These are phyloP conservation scores for Cettia cetti DNA, from an alignment of 2,113 vertebrate species.

Conservation along the genomic window DNA sequence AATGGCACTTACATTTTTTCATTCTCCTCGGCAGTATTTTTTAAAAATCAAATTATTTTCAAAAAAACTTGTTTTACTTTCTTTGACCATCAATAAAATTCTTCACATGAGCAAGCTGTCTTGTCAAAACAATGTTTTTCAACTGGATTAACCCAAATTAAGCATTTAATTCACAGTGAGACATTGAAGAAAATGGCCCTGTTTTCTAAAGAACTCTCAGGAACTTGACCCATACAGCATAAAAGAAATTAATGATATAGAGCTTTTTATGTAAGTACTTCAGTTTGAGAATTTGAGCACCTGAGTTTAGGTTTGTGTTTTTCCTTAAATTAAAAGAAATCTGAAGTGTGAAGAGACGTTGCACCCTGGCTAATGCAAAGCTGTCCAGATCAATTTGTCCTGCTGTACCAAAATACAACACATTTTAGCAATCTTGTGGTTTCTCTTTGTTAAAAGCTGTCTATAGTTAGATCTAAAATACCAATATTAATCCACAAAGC, in stretches of 20 bases:
- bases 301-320: background rate
- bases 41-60: background rate
- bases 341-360: background rate
- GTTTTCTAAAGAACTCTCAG: background rate
- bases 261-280: background rate
- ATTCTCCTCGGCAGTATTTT: background rate
- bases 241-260: background rate
- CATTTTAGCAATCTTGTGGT: fast-evolving
- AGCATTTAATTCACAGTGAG: background rate
- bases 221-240: background rate
- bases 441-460: background rate
- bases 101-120: background rate
- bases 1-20: background rate
- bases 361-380: background rate
- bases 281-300: background rate
- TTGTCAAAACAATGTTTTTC: background rate
- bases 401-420: background rate
- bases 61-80: background rate
- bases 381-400: background rate
- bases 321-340: background rate
- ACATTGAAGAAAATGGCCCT: background rate
- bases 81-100: background rate
- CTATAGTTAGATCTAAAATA: background rate
- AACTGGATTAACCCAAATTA: background rate
- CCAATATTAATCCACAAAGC: background rate